Conservation (phyloP, 2,797 vertebrate species). For the Peromyscus nudipes region DNA sequence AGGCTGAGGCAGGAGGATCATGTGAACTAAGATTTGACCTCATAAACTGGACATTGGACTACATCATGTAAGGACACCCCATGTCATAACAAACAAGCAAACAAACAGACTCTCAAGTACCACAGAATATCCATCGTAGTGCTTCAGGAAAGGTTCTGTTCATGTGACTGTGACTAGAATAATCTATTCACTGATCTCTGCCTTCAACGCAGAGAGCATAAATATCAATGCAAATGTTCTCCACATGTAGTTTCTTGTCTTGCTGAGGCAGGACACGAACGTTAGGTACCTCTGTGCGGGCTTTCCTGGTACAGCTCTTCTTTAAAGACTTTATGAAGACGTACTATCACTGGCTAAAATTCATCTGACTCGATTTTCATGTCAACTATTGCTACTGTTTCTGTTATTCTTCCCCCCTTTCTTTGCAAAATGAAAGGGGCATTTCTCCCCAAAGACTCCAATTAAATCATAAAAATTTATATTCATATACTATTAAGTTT, state of each 20-base stretch:
- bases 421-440: constrained; percentile 67
- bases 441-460: constrained; percentile 74
- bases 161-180: not conserved
- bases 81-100: not conserved
- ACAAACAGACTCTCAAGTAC: constrained; percentile 6
- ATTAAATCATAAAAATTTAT: constrained; percentile 84
- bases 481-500: constrained; percentile 78
- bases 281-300: not conserved
- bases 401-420: constrained; percentile 32
- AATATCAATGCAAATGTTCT: not conserved
- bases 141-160: not conserved
- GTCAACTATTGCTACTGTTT: constrained; percentile 70
- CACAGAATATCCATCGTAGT: not conserved
- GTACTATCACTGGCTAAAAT: not conserved
- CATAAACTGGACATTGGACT: not conserved
- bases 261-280: not conserved
- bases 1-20: not conserved
- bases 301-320: not conserved
- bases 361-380: constrained; percentile 47
- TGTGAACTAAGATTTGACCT: not conserved
- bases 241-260: not conserved
- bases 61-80: not conserved
- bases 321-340: not conserved
- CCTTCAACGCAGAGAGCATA: not conserved
- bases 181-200: not conserved